These are phyloP conservation scores for Pandemis heparana DNA, from an alignment of 2,888 invertebrate genomes.

Conservation along the genomic window DNA sequence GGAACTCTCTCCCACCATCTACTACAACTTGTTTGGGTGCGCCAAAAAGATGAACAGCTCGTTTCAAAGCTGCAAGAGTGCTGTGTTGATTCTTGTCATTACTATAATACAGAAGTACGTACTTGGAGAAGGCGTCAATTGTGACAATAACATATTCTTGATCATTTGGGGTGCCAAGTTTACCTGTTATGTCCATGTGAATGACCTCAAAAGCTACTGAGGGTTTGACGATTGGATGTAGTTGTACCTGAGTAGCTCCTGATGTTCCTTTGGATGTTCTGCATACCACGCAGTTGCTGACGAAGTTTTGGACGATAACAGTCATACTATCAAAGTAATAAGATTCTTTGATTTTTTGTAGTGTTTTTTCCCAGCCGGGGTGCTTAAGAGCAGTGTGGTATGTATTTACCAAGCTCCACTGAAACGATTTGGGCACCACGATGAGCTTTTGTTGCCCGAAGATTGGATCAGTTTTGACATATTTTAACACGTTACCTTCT, in stretches of 20 bases:
- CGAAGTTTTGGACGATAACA: conserved; percentile 45
- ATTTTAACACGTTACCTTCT: conserved; percentile 37
- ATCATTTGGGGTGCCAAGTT: conserved; percentile 43
- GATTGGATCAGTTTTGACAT: background rate
- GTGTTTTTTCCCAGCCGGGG: conserved; percentile 50
- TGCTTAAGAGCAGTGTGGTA: conserved; percentile 48
- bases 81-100: conserved; percentile 21
- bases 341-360: conserved; percentile 45
- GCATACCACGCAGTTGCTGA: conserved; percentile 50
- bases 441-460: conserved; percentile 23
- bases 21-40: background rate
- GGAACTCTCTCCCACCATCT: background rate
- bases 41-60: conserved; percentile 16
- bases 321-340: conserved; percentile 50
- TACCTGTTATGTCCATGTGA: conserved; percentile 51
- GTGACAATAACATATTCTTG: conserved; percentile 48
- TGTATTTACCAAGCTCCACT: conserved; percentile 49
- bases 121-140: conserved; percentile 45
- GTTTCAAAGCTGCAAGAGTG: conserved; percentile 24
- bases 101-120: conserved; percentile 1
- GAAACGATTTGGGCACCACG: conserved; percentile 46
- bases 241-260: conserved; percentile 48
- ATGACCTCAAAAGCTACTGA: conserved; percentile 47
- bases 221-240: conserved; percentile 49
- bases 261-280: conserved; percentile 50